Base-by-base conservation (phyloP, 2,113 vertebrate genomes). In the Hippocampus comes region DNA sequence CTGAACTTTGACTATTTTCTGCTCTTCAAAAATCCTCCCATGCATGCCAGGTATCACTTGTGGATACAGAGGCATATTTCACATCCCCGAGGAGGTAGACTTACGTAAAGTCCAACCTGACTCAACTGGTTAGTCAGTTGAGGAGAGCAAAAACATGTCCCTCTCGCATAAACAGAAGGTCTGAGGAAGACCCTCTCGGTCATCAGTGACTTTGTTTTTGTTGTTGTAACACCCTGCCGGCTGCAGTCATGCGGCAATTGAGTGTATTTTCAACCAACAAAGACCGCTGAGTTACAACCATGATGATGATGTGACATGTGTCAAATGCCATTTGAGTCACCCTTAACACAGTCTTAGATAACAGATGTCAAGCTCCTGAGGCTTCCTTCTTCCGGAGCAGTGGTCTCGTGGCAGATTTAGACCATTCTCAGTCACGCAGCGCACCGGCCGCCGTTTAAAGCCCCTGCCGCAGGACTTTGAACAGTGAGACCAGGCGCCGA, bases 301-400 rank as follows among this genome's bases (percentile, higher is more conserved):
- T 63, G 55, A n/a, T 63, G 57, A n/a, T 42, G 56, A 69, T 78
- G 73, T 43, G 67, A 66, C 34, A 34, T 63, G 25, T 59, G 27
- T 70, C 59, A 70, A 74, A 67, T 68, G 9, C 66, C 27, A 51
- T 21, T 68, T 69, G 51, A 48, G 57, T 65, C 21, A 7, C 3
- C 10, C 68, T 94, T 96, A 98, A 87, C 97, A 99, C 0, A 92
- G 90, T 74, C 86, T 91, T 83, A 95, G 83, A 74, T 92, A 89
- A 89, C 97, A 99, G 85, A 99, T 97, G 92, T 99, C 97, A 90
- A 99, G 90, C 88, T 99, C 97, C 93, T 99, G 97, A 2, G 97
- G 97, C 85, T 99, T 99, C 77, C 94, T 94, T 55, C 93, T 88
- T 76, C 94, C 90, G 75, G 83, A 87, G 85, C 97, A 99, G 72